These are phyloP conservation scores for Chromis chromis DNA, from an alignment of 2,797 vertebrate species.

Conservation along the genomic window DNA sequence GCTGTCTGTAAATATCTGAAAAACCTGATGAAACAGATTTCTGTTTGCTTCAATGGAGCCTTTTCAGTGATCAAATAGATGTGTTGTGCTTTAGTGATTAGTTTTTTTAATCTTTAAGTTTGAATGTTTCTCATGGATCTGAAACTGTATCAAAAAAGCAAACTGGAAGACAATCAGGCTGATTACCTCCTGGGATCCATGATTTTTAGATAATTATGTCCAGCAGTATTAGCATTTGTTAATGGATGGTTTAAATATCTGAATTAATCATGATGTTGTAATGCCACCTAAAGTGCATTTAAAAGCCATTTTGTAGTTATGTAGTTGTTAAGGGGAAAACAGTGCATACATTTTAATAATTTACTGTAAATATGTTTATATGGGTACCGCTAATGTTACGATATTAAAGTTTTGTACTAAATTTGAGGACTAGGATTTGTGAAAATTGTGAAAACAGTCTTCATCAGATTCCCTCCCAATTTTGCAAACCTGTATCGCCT, in stretches of 20 bases:
- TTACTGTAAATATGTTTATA: too few relatives aligned
- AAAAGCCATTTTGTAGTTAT: too few relatives aligned
- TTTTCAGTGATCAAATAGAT: background rate
- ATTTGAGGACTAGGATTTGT: too few relatives aligned
- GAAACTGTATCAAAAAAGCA: background rate
- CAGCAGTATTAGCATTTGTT: background rate
- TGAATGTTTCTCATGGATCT: background rate
- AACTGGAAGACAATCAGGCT: background rate
- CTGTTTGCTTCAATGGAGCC: background rate
- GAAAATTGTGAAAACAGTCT: too few relatives aligned
- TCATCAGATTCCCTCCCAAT: too few relatives aligned
- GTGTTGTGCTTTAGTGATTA: conserved; percentile 1
- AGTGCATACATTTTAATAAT: too few relatives aligned
- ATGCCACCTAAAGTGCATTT: too few relatives aligned
- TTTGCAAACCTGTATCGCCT: too few relatives aligned
- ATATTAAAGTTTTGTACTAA: too few relatives aligned
- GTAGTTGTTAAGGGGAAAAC: too few relatives aligned
- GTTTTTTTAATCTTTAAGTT: background rate
- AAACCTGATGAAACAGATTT: conserved; percentile 8
- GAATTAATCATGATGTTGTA: too few relatives aligned
- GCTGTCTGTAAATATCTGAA: conserved; percentile 17
- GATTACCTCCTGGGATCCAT: background rate
- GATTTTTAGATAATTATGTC: background rate
- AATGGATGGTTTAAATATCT: background rate
- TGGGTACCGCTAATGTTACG: too few relatives aligned